A percentile compares a stretch with the other conserved stretches of the same genome.
Conservation (phyloP, 1,140 invertebrate genomes). For the Listronotus oregonensis region DNA sequence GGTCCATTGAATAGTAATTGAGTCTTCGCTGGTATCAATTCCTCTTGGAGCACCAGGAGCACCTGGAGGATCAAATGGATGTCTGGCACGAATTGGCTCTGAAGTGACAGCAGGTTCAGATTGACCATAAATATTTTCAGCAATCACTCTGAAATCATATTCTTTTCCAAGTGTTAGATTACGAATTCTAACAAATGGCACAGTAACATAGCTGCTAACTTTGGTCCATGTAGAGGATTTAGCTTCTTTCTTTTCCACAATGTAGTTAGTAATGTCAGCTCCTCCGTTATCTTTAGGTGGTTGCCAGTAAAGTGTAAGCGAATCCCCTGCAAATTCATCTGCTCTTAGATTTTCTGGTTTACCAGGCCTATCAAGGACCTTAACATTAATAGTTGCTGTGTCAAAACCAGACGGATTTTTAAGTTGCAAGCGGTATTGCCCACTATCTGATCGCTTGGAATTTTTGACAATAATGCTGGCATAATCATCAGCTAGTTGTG, state of each 20-base stretch:
- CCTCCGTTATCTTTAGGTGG: constrained; percentile 96
- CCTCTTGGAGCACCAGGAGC: constrained; percentile 86
- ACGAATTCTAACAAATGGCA: constrained; percentile 84
- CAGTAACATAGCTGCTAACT: constrained; percentile 89
- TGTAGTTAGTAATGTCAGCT: constrained; percentile 93
- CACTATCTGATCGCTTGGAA: constrained; percentile 87
- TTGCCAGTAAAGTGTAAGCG: constrained; percentile 93
- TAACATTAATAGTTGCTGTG: constrained; percentile 91
- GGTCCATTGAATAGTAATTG: constrained; percentile 91
- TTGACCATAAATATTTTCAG: constrained; percentile 95
- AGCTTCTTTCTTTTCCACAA: constrained; percentile 92
- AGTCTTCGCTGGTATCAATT: constrained; percentile 88
- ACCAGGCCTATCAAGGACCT: constrained; percentile 88
- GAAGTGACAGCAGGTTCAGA: constrained; percentile 88
- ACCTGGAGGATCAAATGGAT: constrained; percentile 92
- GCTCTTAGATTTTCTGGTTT: constrained; percentile 86
- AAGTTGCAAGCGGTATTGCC: constrained; percentile 89
- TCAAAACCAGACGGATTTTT: constrained; percentile 95
- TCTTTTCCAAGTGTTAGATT: constrained; percentile 88
- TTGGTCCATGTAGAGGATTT: constrained; percentile 84
- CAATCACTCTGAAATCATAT: constrained; percentile 97
- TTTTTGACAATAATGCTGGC: constrained; percentile 91
- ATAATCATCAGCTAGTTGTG: constrained; percentile 84
- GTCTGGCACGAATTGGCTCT: constrained; percentile 89
- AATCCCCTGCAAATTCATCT: constrained; percentile 94